Evolutionary conservation across 2,113 vertebrate species (phyloP).

Genomic region (Cyprinus carpio): DNA sequence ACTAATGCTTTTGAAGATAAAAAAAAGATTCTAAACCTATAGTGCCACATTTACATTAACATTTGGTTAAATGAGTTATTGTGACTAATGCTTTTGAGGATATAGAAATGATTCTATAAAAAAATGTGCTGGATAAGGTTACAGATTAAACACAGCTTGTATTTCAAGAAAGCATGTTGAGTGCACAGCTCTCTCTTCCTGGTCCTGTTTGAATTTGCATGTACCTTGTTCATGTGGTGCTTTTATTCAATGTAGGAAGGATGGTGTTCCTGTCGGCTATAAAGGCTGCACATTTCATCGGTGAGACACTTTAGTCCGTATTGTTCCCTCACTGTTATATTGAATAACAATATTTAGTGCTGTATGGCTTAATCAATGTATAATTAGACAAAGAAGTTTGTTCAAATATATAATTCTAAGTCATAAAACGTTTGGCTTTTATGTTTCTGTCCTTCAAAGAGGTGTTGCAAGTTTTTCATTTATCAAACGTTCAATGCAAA

Average conservation of each 20-base stretch:
- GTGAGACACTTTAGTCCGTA: conserved; percentile 66
- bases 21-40: too few species aligned
- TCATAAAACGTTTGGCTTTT: background rate
- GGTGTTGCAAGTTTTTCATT: background rate
- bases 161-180: background rate
- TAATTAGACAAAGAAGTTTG: background rate
- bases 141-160: background rate
- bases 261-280: conserved; percentile 94
- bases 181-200: background rate
- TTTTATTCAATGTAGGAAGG: conserved; percentile 79
- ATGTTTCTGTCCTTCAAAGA: background rate
- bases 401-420: background rate
- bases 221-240: background rate
- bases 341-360: background rate
- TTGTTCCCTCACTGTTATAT: background rate
- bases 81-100: background rate
- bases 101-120: background rate
- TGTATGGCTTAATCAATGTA: background rate
- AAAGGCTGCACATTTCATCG: conserved; percentile 97
- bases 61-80: too few species aligned
- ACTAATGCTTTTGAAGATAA: too few species aligned
- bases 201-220: background rate
- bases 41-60: background rate
- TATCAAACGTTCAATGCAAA: background rate
- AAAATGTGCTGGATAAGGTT: background rate